Evolutionary conservation across 2,888 invertebrate species (phyloP).

Genomic region (Baronia brevicornis): DNA sequence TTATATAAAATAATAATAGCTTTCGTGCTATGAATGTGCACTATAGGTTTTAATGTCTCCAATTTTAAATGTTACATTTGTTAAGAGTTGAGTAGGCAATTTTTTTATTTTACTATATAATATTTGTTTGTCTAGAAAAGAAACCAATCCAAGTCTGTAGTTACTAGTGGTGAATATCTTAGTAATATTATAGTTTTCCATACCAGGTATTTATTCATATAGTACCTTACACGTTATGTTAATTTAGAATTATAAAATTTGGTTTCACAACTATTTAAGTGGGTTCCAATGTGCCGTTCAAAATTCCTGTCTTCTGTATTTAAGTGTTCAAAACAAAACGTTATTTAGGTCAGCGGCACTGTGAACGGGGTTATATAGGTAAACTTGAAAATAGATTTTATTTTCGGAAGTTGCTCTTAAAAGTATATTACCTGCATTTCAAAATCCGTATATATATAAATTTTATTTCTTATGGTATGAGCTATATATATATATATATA

Average conservation of each 20-base stretch:
- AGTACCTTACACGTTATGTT: slow-evolving; percentile 19
- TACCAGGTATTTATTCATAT: slow-evolving; percentile 1
- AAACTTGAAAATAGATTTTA: slow-evolving; percentile 70
- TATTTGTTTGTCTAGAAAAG: too few relatives aligned
- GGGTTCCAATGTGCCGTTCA: slow-evolving; percentile 26
- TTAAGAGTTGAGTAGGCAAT: too few relatives aligned
- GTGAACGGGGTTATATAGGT: slow-evolving; percentile 45
- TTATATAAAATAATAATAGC: too few relatives aligned
- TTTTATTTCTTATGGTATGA: too few relatives aligned
- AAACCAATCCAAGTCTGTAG: too few relatives aligned
- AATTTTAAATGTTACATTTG: too few relatives aligned
- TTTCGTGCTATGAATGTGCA: too few relatives aligned
- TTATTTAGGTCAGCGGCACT: slow-evolving; percentile 59
- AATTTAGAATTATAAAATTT: slow-evolving; percentile 25
- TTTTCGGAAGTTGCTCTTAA: slow-evolving; percentile 40
- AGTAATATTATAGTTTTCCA: neutral
- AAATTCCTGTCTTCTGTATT: slow-evolving; percentile 41
- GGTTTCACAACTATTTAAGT: slow-evolving; percentile 24
- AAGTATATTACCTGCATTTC: slow-evolving; percentile 20
- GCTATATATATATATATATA: too few relatives aligned
- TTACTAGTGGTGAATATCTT: neutral
- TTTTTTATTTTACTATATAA: too few relatives aligned
- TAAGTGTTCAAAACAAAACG: slow-evolving; percentile 38
- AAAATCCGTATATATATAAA: too few relatives aligned
- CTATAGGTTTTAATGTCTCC: too few relatives aligned